Percentiles rank a stretch among this genome's conserved stretches.
These are phyloP conservation scores for Seira sanloemensis DNA, from an alignment of 2,888 invertebrate species.

Conservation along the genomic window DNA sequence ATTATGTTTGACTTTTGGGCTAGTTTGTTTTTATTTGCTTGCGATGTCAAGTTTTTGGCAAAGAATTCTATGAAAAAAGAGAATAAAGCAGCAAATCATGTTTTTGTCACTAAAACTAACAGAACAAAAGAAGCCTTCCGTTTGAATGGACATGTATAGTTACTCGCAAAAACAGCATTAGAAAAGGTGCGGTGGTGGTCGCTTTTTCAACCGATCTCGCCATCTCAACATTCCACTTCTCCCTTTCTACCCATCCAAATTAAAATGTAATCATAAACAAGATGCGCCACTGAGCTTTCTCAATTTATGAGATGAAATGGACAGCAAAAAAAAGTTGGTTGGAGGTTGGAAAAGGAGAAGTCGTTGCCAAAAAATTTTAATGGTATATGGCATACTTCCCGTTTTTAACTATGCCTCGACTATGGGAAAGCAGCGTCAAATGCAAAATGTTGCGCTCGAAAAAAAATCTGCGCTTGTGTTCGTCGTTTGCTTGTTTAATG, in stretches of 20 bases:
- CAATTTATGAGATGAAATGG: not conserved
- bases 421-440: not conserved
- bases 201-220: not conserved
- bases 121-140: not conserved
- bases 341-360: no score
- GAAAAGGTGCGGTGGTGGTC: no score
- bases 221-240: not conserved
- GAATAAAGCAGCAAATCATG: not conserved
- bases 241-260: not conserved
- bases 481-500: not conserved
- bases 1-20: not conserved
- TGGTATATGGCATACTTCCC: not conserved
- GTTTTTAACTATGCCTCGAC: not conserved
- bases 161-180: no score
- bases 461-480: not conserved
- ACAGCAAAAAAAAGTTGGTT: not conserved
- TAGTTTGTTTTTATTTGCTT: not conserved
- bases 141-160: not conserved
- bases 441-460: no score
- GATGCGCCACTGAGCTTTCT: not conserved
- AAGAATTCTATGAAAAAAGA: not conserved
- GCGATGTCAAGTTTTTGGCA: not conserved
- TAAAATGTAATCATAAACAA: not conserved
- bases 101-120: not conserved
- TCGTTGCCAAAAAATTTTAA: not conserved